phyloP scores from a whole-genome alignment of 2,888 invertebrate species.

The Lomographa bimaculata region DNA sequence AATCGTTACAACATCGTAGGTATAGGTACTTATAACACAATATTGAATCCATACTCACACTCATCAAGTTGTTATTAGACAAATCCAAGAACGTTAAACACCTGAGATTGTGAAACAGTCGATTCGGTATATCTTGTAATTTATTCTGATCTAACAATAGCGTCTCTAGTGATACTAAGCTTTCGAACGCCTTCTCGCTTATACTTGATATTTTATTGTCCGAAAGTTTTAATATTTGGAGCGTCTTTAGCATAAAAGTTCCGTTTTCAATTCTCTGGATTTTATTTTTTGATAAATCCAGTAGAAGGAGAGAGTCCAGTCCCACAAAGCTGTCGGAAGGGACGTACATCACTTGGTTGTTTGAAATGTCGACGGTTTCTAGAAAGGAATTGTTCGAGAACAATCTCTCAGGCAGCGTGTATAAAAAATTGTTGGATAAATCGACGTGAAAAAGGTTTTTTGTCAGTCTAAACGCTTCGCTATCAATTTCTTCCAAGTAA shows the following conservation, averaged over 20 bases:
- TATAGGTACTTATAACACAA: neutral
- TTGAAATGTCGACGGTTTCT: constrained; percentile 86
- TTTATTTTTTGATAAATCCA: constrained; percentile 88
- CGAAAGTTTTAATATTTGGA: constrained; percentile 86
- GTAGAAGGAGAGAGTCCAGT: constrained; percentile 83
- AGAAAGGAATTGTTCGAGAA: constrained; percentile 84
- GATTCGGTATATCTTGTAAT: constrained; percentile 70
- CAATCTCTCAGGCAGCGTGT: constrained; percentile 79
- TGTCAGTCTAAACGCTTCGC: constrained; percentile 81
- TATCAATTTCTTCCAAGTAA: constrained; percentile 84
- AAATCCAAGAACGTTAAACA: constrained; percentile 81
- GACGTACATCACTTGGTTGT: constrained; percentile 84
- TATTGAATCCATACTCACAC: constrained; percentile 57
- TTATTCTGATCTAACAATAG: constrained; percentile 82
- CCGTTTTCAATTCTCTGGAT: constrained; percentile 83
- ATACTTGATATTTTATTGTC: constrained; percentile 86
- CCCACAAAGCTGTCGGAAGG: constrained; percentile 84
- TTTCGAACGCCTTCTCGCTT: constrained; percentile 81
- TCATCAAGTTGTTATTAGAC: constrained; percentile 79
- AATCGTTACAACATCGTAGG: constrained; percentile 3
- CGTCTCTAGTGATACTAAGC: constrained; percentile 76
- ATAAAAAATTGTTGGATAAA: constrained; percentile 86
- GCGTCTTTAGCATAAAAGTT: constrained; percentile 81
- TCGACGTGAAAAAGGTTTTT: constrained; percentile 87
- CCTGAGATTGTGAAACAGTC: constrained; percentile 73